Percentiles rank a stretch among this genome's conserved stretches.
phyloP scores from a whole-genome alignment of 2,797 vertebrate species.

The Acanthurus lineatus region DNA sequence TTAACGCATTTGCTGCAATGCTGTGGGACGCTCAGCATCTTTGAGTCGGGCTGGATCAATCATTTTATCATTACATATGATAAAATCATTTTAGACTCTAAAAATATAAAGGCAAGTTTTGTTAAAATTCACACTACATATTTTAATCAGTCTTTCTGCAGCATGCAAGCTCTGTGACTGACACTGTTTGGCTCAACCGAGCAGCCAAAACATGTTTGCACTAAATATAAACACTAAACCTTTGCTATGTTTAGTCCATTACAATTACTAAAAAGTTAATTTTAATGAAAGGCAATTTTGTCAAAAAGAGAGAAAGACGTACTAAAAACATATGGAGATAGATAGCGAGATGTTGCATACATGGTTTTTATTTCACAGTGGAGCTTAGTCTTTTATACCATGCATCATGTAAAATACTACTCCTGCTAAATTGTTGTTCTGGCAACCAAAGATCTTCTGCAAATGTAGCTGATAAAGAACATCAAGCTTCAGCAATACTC shows the following conservation, averaged over 20 bases:
- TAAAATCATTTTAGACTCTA: neutral
- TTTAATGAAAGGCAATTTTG: neutral
- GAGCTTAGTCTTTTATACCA: neutral
- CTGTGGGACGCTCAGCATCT: neutral
- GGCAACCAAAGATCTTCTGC: neutral
- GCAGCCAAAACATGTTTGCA: neutral
- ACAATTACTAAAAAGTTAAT: neutral
- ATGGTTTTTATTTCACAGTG: neutral
- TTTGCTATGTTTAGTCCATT: neutral
- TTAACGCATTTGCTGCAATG: neutral
- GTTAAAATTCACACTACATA: neutral
- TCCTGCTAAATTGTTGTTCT: neutral
- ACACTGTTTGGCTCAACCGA: neutral
- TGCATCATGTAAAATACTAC: neutral
- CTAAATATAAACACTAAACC: neutral
- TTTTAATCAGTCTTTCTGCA: neutral
- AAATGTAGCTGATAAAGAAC: neutral
- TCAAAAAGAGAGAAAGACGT: neutral
- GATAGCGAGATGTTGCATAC: too few species aligned
- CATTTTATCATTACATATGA: neutral
- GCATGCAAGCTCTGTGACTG: neutral
- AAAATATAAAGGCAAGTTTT: neutral
- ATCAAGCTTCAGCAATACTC: neutral
- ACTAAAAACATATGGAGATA: neutral
- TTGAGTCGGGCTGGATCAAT: constrained; percentile 20